phyloP scores from a whole-genome alignment of 2,113 vertebrate species.

The Silurus asotus region DNA sequence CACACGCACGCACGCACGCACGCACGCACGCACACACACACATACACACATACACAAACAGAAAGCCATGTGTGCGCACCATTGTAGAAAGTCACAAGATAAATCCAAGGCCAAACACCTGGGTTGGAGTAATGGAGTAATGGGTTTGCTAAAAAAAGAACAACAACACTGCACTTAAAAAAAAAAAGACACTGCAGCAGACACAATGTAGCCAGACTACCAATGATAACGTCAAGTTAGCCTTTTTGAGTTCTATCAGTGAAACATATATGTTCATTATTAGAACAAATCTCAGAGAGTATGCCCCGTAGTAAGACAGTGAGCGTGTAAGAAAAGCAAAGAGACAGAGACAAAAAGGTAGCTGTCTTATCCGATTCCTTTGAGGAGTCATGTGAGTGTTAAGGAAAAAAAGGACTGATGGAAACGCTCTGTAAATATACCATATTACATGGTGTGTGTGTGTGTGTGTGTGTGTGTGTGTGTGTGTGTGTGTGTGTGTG shows the following conservation, averaged over 20 bases:
- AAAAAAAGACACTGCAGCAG: background rate
- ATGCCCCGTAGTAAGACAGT: background rate
- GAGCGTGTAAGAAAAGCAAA: constrained; percentile 34
- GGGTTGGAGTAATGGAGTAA: background rate
- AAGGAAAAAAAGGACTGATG: constrained; percentile 56
- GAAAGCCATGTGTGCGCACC: background rate
- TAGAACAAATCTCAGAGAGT: background rate
- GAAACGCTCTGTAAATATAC: constrained; percentile 67
- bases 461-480: constrained; percentile 45
- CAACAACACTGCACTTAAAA: too few relatives aligned
- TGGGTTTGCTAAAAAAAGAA: background rate
- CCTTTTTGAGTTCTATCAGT: too few relatives aligned
- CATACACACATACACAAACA: background rate
- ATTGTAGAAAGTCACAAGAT: background rate
- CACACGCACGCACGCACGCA: too few relatives aligned
- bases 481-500: constrained; percentile 30
- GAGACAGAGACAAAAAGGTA: constrained; percentile 51
- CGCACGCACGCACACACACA: background rate
- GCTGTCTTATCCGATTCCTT: constrained; percentile 57
- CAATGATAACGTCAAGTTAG: too few relatives aligned
- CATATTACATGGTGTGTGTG: constrained; percentile 61
- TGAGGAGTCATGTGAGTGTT: constrained; percentile 54
- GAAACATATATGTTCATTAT: background rate
- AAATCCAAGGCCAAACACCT: background rate
- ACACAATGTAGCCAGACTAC: background rate